Evolutionary conservation across 1,140 invertebrate species (phyloP).

Genomic region (Anastrepha ludens): DNA sequence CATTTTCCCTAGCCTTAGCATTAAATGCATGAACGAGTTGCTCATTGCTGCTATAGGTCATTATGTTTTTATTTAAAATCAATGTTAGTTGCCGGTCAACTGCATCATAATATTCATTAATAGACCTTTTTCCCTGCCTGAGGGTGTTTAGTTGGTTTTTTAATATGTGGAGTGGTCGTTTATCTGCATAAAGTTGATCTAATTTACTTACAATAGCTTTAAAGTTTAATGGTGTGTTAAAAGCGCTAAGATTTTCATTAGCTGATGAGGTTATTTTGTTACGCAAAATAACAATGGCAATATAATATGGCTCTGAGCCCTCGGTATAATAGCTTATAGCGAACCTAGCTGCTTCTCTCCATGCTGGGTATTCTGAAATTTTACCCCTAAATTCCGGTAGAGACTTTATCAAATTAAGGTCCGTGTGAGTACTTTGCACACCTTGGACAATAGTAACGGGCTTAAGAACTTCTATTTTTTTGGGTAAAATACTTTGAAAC

Average conservation of each 20-base stretch:
- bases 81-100: conserved; percentile 26
- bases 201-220: conserved; percentile 52
- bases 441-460: not conserved
- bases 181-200: conserved; percentile 54
- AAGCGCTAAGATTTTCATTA: conserved; percentile 5
- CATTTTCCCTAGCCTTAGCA: conserved; percentile 1
- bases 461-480: not conserved
- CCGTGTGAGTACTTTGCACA: not conserved
- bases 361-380: not conserved
- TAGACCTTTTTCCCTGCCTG: conserved; percentile 44
- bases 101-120: not conserved
- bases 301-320: conserved; percentile 41
- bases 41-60: conserved; percentile 13
- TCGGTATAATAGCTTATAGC: not conserved
- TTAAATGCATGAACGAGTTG: not conserved
- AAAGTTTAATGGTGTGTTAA: conserved; percentile 56
- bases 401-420: conserved; percentile 23
- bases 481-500: not conserved
- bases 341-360: not conserved
- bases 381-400: conserved; percentile 16
- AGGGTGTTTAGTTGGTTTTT: conserved; percentile 54
- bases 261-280: conserved; percentile 55
- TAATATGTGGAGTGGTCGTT: conserved; percentile 51
- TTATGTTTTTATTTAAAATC: conserved; percentile 10
- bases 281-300: conserved; percentile 51